These are phyloP conservation scores for Dryococelus australis DNA, from an alignment of 2,888 invertebrate species.

Conservation along the genomic window DNA sequence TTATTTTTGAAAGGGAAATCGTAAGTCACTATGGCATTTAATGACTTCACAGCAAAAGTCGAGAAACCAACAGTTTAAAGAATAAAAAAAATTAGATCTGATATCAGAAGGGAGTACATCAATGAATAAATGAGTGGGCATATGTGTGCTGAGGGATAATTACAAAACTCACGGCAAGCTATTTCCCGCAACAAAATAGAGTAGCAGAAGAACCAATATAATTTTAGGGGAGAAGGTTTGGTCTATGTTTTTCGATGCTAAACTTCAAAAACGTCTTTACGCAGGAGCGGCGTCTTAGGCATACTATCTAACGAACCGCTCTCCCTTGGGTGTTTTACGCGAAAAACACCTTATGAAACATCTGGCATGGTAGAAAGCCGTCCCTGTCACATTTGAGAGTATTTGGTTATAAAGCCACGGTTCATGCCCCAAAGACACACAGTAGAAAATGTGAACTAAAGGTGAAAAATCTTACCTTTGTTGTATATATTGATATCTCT, in stretches of 20 bases:
- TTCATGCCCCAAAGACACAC: background rate
- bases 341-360: background rate
- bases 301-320: background rate
- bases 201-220: background rate
- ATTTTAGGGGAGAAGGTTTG: background rate
- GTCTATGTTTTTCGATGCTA: background rate
- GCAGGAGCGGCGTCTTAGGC: background rate
- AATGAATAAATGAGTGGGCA: background rate
- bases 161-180: background rate
- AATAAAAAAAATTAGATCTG: background rate
- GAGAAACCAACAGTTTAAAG: background rate
- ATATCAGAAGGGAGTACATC: background rate
- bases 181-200: background rate
- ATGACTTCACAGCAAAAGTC: background rate
- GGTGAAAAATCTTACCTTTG: background rate
- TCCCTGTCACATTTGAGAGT: conserved; percentile 1
- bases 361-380: conserved; percentile 1
- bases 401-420: conserved; percentile 4
- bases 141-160: background rate
- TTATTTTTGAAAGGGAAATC: conserved; percentile 4
- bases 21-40: background rate
- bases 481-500: background rate
- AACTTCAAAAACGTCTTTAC: background rate
- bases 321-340: background rate
- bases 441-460: background rate